phyloP scores from a whole-genome alignment of 2,797 vertebrate genomes.

The Cheirogaleus major region DNA sequence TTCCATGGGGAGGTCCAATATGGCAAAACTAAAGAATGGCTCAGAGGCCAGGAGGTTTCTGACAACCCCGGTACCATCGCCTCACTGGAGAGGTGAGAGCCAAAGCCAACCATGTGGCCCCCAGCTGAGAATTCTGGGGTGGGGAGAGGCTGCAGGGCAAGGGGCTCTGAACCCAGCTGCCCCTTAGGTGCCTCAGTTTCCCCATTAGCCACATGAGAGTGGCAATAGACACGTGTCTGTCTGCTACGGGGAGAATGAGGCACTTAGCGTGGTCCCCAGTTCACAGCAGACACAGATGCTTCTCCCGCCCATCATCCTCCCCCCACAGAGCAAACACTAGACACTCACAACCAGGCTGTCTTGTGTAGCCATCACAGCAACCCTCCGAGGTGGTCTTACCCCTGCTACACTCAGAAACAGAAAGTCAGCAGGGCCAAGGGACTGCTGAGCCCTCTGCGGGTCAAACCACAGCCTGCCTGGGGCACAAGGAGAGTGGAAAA shows the following conservation, averaged over 20 bases:
- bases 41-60: not conserved
- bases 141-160: not conserved
- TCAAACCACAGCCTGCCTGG: not conserved
- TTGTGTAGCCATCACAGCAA: not conserved
- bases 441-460: fast-evolving
- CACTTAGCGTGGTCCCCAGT: not conserved
- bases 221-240: fast-evolving
- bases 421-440: too few relatives aligned
- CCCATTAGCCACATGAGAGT: not conserved
- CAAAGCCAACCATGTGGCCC: not conserved
- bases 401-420: not conserved
- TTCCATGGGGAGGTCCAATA: not conserved
- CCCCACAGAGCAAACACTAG: not conserved
- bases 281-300: not conserved
- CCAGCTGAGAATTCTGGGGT: not conserved
- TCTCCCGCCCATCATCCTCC: not conserved
- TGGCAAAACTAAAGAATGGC: fast-evolving
- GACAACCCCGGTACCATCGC: fast-evolving
- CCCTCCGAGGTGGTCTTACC: not conserved
- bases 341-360: not conserved
- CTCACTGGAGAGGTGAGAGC: fast-evolving
- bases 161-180: not conserved
- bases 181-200: not conserved
- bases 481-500: not conserved
- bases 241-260: not conserved